Evolutionary conservation across 1,140 invertebrate species (phyloP).

Genomic region (Bombus soroeensis): DNA sequence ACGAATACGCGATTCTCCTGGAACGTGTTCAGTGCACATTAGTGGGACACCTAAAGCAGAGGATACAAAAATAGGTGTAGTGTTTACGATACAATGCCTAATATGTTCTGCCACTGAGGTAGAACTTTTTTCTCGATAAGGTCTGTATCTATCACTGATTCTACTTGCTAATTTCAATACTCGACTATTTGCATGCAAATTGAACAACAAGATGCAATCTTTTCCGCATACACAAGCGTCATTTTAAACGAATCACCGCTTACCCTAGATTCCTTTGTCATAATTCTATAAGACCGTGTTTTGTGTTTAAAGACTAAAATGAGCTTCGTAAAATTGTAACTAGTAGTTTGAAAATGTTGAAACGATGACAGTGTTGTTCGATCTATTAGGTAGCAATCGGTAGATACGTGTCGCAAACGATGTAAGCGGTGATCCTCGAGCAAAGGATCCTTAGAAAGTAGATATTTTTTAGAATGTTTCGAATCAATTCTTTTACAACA

Average conservation of each 20-base stretch:
- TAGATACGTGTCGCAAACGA: too few species aligned
- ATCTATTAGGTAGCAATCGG: not conserved
- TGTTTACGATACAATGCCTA: slow-evolving; percentile 28
- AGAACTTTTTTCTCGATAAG: slow-evolving; percentile 55
- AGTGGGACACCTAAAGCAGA: not conserved
- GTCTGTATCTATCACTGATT: slow-evolving; percentile 38
- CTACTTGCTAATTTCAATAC: too few species aligned
- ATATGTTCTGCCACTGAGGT: slow-evolving; percentile 56
- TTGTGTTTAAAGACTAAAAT: not conserved
- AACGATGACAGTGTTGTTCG: not conserved
- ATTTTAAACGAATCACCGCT: not conserved
- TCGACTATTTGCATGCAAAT: not conserved
- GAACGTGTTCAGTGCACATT: slow-evolving; percentile 21
- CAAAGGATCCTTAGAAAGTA: too few species aligned
- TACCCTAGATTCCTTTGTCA: not conserved
- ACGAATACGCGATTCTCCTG: not conserved
- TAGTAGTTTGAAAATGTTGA: not conserved
- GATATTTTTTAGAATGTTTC: not conserved
- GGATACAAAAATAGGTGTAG: slow-evolving; percentile 28
- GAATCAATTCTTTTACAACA: not conserved
- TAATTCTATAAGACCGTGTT: not conserved
- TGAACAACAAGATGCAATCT: not conserved
- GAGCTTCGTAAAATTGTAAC: not conserved
- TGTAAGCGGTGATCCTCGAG: not conserved
- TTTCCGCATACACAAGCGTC: not conserved